Percentiles rank a stretch among this genome's conserved stretches.
Evolutionary conservation across 2,888 invertebrate genomes (phyloP).

Genomic region (Scaptomyza cyrtandrae): DNA sequence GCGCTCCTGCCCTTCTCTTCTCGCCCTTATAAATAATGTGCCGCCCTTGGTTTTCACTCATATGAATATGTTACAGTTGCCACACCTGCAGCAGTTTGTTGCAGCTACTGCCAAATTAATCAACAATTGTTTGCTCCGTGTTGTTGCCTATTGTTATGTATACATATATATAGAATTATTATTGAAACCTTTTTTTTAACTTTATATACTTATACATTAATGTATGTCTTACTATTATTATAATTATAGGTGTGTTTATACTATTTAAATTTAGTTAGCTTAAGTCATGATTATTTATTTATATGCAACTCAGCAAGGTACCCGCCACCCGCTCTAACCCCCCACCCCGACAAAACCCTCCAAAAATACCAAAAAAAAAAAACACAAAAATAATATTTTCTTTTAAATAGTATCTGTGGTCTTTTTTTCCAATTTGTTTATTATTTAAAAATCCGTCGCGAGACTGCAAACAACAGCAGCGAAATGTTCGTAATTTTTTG

Average conservation of each 20-base stretch:
- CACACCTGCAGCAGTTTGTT: conserved; percentile 36
- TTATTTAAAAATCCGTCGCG: conserved; percentile 83
- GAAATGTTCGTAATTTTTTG: conserved; percentile 82
- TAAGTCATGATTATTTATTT: conserved; percentile 70
- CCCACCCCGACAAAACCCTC: background rate
- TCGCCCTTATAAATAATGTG: too few relatives aligned
- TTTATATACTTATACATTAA: conserved; percentile 17
- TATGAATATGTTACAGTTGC: conserved; percentile 45
- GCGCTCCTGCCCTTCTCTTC: conserved; percentile 19
- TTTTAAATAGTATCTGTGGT: conserved; percentile 3
- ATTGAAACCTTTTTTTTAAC: conserved; percentile 24
- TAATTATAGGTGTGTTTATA: conserved; percentile 28
- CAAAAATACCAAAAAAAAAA: conserved; percentile 17
- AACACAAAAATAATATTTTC: conserved; percentile 14
- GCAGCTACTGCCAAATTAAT: conserved; percentile 37
- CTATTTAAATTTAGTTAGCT: conserved; percentile 45
- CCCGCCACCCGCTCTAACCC: background rate
- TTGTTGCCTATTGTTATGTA: conserved; percentile 76
- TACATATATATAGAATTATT: conserved; percentile 22
- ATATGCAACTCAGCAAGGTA: conserved; percentile 41
- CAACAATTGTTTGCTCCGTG: conserved; percentile 67
- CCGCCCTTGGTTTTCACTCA: conserved; percentile 29
- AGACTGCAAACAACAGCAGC: conserved; percentile 67
- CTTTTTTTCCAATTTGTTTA: conserved; percentile 43
- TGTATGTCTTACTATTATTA: conserved; percentile 35